phyloP scores from a whole-genome alignment of 1,140 invertebrate species.

The Drosophila littoralis region DNA sequence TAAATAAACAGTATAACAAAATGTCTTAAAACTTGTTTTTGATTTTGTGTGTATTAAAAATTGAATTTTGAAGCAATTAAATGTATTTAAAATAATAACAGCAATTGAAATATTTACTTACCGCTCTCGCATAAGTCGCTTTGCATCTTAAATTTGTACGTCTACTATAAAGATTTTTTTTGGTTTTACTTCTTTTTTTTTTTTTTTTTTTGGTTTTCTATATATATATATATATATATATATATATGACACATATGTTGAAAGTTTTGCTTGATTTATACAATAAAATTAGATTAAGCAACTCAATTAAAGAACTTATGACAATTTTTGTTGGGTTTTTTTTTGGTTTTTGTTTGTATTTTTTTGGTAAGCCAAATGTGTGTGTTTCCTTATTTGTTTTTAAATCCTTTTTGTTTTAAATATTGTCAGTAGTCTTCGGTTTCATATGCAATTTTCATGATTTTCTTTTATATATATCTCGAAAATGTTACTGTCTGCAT shows the following conservation, averaged over 20 bases:
- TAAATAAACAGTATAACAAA: neutral
- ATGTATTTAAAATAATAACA: neutral
- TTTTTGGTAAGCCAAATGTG: conserved; percentile 48
- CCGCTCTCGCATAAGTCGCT: conserved; percentile 9
- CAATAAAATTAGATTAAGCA: conserved; percentile 71
- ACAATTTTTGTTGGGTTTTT: neutral
- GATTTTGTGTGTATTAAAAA: neutral
- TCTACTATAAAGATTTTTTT: conserved; percentile 54
- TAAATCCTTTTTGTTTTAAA: conserved; percentile 54
- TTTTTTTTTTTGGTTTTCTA: conserved; percentile 26
- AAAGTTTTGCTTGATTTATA: conserved; percentile 63
- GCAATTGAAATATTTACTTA: conserved; percentile 19
- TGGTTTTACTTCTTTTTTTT: conserved; percentile 30
- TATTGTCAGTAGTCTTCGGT: conserved; percentile 80
- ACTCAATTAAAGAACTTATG: conserved; percentile 50
- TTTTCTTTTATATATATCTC: conserved; percentile 20
- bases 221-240: conserved; percentile 20
- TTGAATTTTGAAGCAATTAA: neutral
- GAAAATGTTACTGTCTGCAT: conserved; percentile 31
- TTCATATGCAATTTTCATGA: conserved; percentile 59
- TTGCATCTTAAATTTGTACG: conserved; percentile 68
- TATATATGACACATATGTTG: conserved; percentile 49
- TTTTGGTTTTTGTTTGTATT: neutral
- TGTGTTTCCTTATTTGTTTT: conserved; percentile 18
- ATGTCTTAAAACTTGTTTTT: neutral